Percentiles rank a stretch among this genome's conserved stretches.
Conservation (phyloP, 1,140 invertebrate genomes). For the Heliconius nattereri region DNA sequence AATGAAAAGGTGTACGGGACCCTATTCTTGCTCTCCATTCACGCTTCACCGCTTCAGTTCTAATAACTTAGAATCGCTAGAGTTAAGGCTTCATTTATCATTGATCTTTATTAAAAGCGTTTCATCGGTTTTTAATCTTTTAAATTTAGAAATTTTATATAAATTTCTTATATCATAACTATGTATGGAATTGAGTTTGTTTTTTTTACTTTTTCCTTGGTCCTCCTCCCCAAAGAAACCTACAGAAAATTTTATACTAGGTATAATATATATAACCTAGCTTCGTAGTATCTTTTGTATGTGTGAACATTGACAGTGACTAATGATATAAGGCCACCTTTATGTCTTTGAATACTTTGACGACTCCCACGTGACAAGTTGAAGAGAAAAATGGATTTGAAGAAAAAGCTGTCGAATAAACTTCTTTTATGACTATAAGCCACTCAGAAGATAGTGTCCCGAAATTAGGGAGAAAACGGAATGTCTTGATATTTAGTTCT, state of each 20-base stretch:
- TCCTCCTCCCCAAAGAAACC: too few species aligned
- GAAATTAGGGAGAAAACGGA: too few species aligned
- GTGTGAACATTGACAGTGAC: background rate
- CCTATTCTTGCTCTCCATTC: conserved; percentile 23
- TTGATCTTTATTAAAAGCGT: conserved; percentile 41
- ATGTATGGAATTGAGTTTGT: too few species aligned
- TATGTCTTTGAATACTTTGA: background rate
- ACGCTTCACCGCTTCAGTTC: conserved; percentile 37
- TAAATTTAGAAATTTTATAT: conserved; percentile 3
- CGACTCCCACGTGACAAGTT: background rate
- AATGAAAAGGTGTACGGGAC: conserved; percentile 33
- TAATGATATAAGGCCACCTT: background rate
- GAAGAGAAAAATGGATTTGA: background rate
- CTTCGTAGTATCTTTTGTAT: background rate
- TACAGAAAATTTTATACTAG: too few species aligned
- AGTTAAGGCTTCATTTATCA: conserved; percentile 50
- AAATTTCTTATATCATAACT: too few species aligned
- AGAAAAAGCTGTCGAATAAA: background rate
- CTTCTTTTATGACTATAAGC: background rate
- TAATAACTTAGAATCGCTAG: conserved; percentile 43
- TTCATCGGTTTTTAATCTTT: conserved; percentile 30
- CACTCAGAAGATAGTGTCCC: too few species aligned
- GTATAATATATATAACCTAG: too few species aligned
- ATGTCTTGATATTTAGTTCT: too few species aligned
- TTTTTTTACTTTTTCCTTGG: too few species aligned